These are phyloP conservation scores for Andinoacara biseriatus DNA, from an alignment of 2,113 vertebrate genomes.

Conservation along the genomic window DNA sequence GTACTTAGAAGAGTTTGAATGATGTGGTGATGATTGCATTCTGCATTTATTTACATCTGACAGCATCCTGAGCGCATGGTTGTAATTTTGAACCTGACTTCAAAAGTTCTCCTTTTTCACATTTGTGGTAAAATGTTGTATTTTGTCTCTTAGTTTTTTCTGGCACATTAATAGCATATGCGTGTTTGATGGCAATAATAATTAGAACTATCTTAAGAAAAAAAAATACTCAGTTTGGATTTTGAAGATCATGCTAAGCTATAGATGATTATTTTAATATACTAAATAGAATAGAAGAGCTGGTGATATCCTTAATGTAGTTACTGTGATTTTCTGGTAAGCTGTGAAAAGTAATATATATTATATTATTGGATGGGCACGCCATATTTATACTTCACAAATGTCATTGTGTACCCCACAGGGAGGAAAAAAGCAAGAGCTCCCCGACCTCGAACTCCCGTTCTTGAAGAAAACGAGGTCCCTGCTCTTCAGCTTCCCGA, in stretches of 20 bases:
- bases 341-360: neutral
- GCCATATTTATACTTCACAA: neutral
- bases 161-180: neutral
- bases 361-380: neutral
- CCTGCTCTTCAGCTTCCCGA: constrained; percentile 90
- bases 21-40: neutral
- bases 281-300: neutral
- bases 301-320: neutral
- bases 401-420: constrained; percentile 15
- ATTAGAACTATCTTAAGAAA: neutral
- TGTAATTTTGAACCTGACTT: neutral
- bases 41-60: neutral
- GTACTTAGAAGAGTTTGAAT: neutral
- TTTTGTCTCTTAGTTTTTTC: neutral
- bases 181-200: neutral
- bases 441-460: constrained; percentile 90
- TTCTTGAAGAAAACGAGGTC: constrained; percentile 94
- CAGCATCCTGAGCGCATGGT: neutral
- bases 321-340: neutral
- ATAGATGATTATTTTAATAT: neutral
- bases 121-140: neutral
- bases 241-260: neutral
- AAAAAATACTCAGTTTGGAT: no score
- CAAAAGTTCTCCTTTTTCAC: neutral
- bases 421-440: constrained; percentile 88